These are phyloP conservation scores for Chelonus formosanus DNA, from an alignment of 2,888 invertebrate genomes.

Conservation along the genomic window DNA sequence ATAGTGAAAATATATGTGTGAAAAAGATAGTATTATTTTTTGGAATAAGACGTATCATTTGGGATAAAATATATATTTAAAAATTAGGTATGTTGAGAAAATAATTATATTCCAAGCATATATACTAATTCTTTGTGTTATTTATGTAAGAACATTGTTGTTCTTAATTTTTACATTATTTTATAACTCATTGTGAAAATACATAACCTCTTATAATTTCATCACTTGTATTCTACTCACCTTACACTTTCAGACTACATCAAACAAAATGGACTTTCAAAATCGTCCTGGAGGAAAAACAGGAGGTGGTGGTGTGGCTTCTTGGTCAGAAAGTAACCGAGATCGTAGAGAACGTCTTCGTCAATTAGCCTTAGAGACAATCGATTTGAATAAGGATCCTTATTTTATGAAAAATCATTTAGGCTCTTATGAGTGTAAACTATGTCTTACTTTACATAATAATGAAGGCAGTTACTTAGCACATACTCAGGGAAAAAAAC, in stretches of 20 bases:
- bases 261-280: slow-evolving; percentile 91
- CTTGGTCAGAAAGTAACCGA: slow-evolving; percentile 97
- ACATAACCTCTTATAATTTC: too few species aligned
- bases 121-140: too few species aligned
- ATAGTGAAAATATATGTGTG: too few species aligned
- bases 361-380: slow-evolving; percentile 96
- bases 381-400: slow-evolving; percentile 98
- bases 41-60: too few species aligned
- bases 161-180: too few species aligned
- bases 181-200: too few species aligned
- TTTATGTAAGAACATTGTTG: too few species aligned
- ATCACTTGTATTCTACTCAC: too few species aligned
- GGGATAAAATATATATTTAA: too few species aligned
- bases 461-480: slow-evolving; percentile 99
- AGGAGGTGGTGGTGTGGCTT: slow-evolving; percentile 98
- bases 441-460: slow-evolving; percentile 97
- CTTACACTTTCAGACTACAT: not conserved
- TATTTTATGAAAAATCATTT: slow-evolving; percentile 99
- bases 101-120: too few species aligned
- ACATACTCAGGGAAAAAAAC: slow-evolving; percentile 99
- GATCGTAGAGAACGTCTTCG: slow-evolving; percentile 95
- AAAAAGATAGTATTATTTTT: too few species aligned
- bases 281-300: slow-evolving; percentile 99
- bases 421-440: slow-evolving; percentile 98
- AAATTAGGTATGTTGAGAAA: too few species aligned